A percentile compares a stretch with the other conserved stretches of the same genome.
Evolutionary conservation across 2,888 invertebrate species (phyloP).

Genomic region (Tetragonisca angustula): DNA sequence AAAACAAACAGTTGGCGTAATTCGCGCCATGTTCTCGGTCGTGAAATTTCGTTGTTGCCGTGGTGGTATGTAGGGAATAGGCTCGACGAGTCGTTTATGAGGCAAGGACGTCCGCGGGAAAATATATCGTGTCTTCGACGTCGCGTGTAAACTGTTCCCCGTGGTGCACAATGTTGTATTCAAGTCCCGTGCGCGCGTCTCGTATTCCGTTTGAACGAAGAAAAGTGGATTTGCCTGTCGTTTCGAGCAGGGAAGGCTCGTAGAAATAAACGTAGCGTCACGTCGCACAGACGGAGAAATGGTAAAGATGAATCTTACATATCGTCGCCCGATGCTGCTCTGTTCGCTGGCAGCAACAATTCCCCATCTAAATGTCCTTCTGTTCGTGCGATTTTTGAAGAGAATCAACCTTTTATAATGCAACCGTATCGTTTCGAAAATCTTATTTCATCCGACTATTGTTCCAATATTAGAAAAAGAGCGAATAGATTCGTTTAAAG

Average conservation of each 20-base stretch:
- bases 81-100: background rate
- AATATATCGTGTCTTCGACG: conserved; percentile 37
- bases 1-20: background rate
- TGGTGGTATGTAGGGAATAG: background rate
- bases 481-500: too few relatives aligned
- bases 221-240: conserved; percentile 51
- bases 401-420: too few relatives aligned
- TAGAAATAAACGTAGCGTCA: conserved; percentile 23
- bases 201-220: conserved; percentile 22
- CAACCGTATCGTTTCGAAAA: too few relatives aligned
- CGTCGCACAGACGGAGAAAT: background rate
- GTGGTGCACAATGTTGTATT: conserved; percentile 24
- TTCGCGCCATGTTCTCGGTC: background rate
- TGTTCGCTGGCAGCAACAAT: background rate
- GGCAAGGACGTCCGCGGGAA: background rate
- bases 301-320: conserved; percentile 25
- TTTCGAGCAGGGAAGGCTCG: background rate
- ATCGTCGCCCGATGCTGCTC: background rate
- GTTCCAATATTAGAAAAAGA: too few relatives aligned
- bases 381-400: too few relatives aligned
- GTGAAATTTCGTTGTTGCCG: conserved; percentile 48
- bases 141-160: conserved; percentile 33
- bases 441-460: too few relatives aligned
- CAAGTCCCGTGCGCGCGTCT: conserved; percentile 36
- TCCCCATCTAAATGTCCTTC: background rate